These are phyloP conservation scores for Kuschelorhynchus macadamiae DNA, from an alignment of 2,888 invertebrate species.

Conservation along the genomic window DNA sequence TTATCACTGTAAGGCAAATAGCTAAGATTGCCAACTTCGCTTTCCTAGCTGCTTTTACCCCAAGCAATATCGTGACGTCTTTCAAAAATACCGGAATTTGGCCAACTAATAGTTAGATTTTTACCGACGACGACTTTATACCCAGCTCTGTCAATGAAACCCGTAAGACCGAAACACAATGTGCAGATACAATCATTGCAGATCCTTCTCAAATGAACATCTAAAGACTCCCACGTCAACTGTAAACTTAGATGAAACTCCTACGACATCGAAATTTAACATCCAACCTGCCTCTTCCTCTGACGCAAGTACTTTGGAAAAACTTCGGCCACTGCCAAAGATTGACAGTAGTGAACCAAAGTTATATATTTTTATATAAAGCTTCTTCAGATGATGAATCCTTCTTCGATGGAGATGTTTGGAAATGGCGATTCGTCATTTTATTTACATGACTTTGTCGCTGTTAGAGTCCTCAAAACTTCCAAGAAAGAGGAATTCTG, in stretches of 20 bases:
- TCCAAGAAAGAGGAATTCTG: slow-evolving; percentile 12
- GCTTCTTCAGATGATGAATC: too few relatives aligned
- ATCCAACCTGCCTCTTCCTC: too few relatives aligned
- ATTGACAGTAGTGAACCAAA: neutral
- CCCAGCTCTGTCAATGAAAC: slow-evolving; percentile 17
- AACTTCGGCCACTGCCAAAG: slow-evolving; percentile 20
- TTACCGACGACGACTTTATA: slow-evolving; percentile 22
- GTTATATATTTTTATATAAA: neutral
- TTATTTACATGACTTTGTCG: slow-evolving; percentile 12
- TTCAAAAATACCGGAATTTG: slow-evolving; percentile 26
- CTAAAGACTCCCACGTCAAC: neutral
- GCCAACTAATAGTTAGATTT: slow-evolving; percentile 24
- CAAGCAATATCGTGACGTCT: slow-evolving; percentile 20
- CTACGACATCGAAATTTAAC: too few relatives aligned
- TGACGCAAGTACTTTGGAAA: slow-evolving; percentile 7
- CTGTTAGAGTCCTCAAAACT: slow-evolving; percentile 26
- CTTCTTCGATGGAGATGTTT: slow-evolving; percentile 12
- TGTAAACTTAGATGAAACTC: neutral
- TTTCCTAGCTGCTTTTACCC: slow-evolving; percentile 23
- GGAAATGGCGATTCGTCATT: slow-evolving; percentile 6
- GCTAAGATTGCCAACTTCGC: slow-evolving; percentile 3
- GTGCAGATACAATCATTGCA: neutral
- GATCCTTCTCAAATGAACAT: neutral
- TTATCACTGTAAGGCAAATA: slow-evolving; percentile 30
- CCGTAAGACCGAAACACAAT: neutral